Evolutionary conservation across 2,113 vertebrate genomes (phyloP).

Genomic region (Redunca redunca): DNA sequence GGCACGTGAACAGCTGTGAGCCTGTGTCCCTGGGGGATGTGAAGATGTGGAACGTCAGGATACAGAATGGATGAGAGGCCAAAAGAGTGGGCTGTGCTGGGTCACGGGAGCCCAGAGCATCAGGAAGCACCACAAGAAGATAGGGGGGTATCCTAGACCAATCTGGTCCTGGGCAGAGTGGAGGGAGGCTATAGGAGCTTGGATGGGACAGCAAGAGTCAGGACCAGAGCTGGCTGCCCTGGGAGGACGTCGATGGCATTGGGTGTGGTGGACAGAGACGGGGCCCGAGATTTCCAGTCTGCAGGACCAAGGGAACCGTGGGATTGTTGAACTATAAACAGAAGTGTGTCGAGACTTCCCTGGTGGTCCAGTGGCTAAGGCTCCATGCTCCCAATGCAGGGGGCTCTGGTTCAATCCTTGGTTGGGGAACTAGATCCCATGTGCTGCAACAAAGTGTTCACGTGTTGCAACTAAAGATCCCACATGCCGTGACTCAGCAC

Average conservation of each 20-base stretch:
- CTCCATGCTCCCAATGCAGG: fast-evolving
- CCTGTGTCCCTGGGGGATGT: neutral
- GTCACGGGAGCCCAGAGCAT: neutral
- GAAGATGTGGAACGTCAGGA: neutral
- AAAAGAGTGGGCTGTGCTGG: neutral
- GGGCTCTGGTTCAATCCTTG: neutral
- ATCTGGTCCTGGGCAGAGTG: neutral
- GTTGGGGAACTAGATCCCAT: neutral
- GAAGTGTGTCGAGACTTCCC: neutral
- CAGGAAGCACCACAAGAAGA: neutral
- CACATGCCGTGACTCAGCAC: fast-evolving
- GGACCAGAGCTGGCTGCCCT: neutral
- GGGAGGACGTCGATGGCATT: fast-evolving
- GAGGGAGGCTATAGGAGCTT: neutral
- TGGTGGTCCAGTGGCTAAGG: neutral
- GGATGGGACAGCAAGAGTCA: fast-evolving
- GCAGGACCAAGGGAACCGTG: fast-evolving
- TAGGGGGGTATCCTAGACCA: fast-evolving
- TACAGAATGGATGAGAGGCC: neutral
- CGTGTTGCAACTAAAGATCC: neutral
- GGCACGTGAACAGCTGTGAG: fast-evolving
- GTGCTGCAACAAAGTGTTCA: neutral
- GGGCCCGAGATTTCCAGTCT: neutral
- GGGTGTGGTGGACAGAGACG: neutral
- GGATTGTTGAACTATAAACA: neutral